Evolutionary conservation across 2,113 vertebrate genomes (phyloP).

Genomic region (Campylomormyrus numenius): DNA sequence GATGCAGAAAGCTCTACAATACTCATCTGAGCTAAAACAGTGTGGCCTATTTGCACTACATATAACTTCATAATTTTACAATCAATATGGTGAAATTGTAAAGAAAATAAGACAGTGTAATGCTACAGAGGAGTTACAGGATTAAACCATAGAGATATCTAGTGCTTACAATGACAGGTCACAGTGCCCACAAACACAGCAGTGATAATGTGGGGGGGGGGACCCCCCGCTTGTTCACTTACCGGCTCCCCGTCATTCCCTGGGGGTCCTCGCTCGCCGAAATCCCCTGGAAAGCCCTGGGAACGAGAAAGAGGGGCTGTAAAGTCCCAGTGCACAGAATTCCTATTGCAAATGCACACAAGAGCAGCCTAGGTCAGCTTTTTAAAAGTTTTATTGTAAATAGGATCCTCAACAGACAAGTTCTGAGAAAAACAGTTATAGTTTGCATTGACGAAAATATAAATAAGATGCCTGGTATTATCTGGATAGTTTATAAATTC

Average conservation of each 20-base stretch:
- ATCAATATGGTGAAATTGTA: not conserved
- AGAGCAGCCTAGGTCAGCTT: not conserved
- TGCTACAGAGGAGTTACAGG: not conserved
- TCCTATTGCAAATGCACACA: not conserved
- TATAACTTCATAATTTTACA: not conserved
- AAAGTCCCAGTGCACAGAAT: constrained; percentile 16
- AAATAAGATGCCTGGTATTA: not conserved
- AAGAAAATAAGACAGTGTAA: not conserved
- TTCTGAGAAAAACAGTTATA: not conserved
- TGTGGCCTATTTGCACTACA: not conserved
- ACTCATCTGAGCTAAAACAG: not conserved
- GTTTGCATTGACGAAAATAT: not conserved
- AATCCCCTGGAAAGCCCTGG: constrained; percentile 93
- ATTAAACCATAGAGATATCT: not conserved
- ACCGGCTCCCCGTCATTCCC: constrained; percentile 92
- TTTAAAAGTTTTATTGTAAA: not conserved
- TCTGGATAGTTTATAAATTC: not conserved
- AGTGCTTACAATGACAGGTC: not conserved
- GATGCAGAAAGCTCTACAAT: not conserved
- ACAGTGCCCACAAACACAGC: not conserved
- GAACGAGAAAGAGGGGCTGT: constrained; percentile 36
- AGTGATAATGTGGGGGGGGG: not conserved
- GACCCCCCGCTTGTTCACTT: constrained; percentile 52
- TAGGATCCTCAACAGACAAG: not conserved
- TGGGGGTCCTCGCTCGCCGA: constrained; percentile 89